phyloP scores from a whole-genome alignment of 1,140 invertebrate genomes.

The Pissodes strobi region DNA sequence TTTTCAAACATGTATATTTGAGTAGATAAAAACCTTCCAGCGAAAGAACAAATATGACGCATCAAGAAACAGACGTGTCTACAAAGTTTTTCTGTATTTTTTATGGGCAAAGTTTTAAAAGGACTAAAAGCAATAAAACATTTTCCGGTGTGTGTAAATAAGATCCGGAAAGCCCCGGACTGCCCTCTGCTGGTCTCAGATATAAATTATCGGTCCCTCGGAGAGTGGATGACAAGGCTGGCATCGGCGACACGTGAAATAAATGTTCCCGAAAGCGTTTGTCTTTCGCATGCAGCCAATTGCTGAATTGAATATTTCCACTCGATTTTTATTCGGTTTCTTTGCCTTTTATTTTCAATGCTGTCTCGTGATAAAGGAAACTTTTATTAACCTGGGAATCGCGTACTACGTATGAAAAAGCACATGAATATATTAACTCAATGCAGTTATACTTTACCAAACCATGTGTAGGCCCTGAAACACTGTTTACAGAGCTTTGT shows the following conservation, averaged over 20 bases:
- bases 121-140: constrained; percentile 33
- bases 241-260: constrained; percentile 27
- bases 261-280: constrained; percentile 31
- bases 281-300: constrained; percentile 27
- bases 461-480: no score
- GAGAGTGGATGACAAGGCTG: constrained; percentile 20
- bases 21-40: no score
- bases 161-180: constrained; percentile 32
- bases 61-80: constrained; percentile 5
- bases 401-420: no score
- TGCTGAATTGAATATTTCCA: constrained; percentile 29
- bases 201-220: constrained; percentile 29
- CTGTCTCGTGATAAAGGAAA: no score
- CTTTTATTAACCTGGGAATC: no score
- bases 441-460: no score
- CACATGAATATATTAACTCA: no score
- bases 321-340: no score
- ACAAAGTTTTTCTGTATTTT: constrained; percentile 8
- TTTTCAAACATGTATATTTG: no score
- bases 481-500: no score
- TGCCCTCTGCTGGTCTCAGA: constrained; percentile 28
- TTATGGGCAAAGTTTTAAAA: constrained; percentile 28
- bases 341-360: no score
- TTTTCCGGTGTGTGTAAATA: constrained; percentile 35
- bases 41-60: constrained; percentile 9